These are phyloP conservation scores for Andinoacara biseriatus DNA, from an alignment of 2,113 vertebrate species.

Conservation along the genomic window DNA sequence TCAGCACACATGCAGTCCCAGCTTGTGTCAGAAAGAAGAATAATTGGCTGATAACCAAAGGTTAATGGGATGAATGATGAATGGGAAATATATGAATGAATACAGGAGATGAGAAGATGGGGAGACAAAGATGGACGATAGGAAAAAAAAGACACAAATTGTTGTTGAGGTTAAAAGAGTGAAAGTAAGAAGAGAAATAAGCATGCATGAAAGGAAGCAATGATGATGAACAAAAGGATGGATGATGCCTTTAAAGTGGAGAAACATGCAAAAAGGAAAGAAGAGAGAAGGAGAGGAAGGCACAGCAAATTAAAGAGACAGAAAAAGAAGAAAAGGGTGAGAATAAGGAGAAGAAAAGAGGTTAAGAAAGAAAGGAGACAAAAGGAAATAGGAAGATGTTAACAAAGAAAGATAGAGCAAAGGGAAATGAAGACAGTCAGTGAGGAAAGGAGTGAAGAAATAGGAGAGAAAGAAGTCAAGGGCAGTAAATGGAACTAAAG, in stretches of 20 bases:
- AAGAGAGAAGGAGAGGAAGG: not conserved
- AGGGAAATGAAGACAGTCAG: not conserved
- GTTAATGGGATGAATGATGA: not conserved
- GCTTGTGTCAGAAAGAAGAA: not conserved
- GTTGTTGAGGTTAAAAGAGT: not conserved
- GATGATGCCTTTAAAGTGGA: not conserved
- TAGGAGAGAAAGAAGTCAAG: not conserved
- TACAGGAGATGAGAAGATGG: not conserved
- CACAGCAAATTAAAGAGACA: not conserved
- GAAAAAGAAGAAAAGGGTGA: not conserved
- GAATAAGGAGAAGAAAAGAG: not conserved
- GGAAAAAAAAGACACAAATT: not conserved
- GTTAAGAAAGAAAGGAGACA: not conserved
- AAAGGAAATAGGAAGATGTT: not conserved
- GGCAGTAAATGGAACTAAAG: not conserved
- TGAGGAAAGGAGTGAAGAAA: not conserved
- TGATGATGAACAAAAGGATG: not conserved
- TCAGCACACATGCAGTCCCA: not conserved
- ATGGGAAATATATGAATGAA: not conserved
- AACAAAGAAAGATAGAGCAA: not conserved
- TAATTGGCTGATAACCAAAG: not conserved
- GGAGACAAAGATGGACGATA: not conserved
- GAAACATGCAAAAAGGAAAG: not conserved
- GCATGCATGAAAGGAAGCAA: not conserved
- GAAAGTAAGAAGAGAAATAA: conserved; percentile 10